These are phyloP conservation scores for Garra rufa DNA, from an alignment of 2,113 vertebrate genomes.

Conservation along the genomic window DNA sequence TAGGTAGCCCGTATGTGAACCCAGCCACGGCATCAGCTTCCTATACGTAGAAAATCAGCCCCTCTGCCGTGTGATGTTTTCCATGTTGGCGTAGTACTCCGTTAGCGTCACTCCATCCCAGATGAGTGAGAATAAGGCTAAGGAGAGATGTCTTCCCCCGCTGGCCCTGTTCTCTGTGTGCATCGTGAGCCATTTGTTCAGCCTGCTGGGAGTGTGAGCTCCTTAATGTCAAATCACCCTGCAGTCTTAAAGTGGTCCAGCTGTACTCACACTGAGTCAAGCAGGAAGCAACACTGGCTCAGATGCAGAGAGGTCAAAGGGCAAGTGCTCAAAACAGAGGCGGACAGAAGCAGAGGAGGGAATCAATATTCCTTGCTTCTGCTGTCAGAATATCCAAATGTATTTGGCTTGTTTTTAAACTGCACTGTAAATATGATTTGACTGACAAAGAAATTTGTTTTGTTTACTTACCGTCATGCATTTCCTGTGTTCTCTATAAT, in stretches of 20 bases:
- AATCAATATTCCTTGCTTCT: not conserved
- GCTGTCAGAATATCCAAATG: not conserved
- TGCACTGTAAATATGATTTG: not conserved
- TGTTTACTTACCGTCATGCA: not conserved
- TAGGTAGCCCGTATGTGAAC: slow-evolving; percentile 44
- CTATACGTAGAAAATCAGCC: not conserved
- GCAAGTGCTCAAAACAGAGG: slow-evolving; percentile 23
- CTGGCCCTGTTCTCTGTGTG: slow-evolving; percentile 37
- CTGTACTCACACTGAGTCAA: slow-evolving; percentile 29
- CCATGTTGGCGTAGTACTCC: slow-evolving; percentile 17
- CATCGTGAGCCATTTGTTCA: slow-evolving; percentile 40
- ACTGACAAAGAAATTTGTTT: not conserved
- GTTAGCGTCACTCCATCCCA: not conserved
- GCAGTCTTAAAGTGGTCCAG: slow-evolving; percentile 42
- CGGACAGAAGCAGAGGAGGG: not conserved
- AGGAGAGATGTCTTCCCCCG: slow-evolving; percentile 19
- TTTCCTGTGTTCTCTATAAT: not conserved
- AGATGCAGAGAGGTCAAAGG: slow-evolving; percentile 35
- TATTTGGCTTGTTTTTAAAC: not conserved
- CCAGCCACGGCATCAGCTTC: not conserved
- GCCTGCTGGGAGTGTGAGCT: slow-evolving; percentile 23
- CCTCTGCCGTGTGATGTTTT: not conserved
- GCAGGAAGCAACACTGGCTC: slow-evolving; percentile 16
- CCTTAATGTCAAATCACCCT: slow-evolving; percentile 39
- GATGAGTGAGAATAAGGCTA: slow-evolving; percentile 31